Percentiles rank a stretch among this genome's conserved stretches.
phyloP scores from a whole-genome alignment of 2,797 vertebrate species.

The Somateria mollissima region DNA sequence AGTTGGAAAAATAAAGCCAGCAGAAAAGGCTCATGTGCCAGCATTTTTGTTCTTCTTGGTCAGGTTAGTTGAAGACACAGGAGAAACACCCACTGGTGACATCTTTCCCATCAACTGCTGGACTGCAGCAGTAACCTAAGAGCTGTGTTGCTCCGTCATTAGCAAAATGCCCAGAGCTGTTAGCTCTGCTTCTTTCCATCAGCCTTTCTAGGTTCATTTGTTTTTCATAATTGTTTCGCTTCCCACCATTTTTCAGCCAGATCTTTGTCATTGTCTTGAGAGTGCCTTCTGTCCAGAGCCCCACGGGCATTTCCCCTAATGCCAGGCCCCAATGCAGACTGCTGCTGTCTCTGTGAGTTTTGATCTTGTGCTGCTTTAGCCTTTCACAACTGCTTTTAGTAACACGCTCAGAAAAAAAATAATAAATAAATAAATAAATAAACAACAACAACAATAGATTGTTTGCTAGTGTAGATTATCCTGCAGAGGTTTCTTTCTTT shows the following conservation, averaged over 20 bases:
- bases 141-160: background rate
- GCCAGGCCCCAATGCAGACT: background rate
- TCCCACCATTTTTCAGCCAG: background rate
- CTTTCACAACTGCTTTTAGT: background rate
- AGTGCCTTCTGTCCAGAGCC: background rate
- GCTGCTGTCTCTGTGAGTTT: background rate
- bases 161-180: background rate
- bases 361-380: background rate
- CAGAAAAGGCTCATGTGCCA: background rate
- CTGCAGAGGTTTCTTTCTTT: background rate
- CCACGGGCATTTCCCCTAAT: background rate
- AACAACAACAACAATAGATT: rapidly evolving
- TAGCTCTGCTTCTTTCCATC: background rate
- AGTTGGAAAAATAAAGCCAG: background rate
- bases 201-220: background rate
- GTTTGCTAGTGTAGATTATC: background rate
- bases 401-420: background rate
- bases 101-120: background rate
- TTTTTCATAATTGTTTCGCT: background rate
- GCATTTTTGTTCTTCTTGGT: background rate
- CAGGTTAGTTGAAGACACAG: background rate
- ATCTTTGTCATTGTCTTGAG: background rate
- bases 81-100: background rate
- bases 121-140: background rate
- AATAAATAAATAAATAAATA: background rate